Evolutionary conservation across 2,888 invertebrate genomes (phyloP).

Genomic region (Ephialtes manifestator): DNA sequence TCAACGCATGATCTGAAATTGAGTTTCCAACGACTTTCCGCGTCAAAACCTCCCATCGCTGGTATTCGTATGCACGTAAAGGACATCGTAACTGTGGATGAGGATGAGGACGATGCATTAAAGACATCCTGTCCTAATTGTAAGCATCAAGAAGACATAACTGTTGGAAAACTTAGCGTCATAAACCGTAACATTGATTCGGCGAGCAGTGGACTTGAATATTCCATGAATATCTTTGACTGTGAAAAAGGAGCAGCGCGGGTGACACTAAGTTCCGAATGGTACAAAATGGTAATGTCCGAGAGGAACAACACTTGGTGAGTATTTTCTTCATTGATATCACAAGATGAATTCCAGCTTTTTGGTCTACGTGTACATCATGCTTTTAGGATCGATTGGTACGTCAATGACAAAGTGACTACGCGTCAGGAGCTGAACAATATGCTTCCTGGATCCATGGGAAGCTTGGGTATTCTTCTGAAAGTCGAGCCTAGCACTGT

Average conservation of each 20-base stretch:
- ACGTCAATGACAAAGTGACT: slow-evolving; percentile 66
- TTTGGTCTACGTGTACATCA: neutral
- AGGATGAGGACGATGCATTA: slow-evolving; percentile 78
- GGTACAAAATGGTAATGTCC: slow-evolving; percentile 57
- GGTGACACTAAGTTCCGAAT: slow-evolving; percentile 61
- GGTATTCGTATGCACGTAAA: slow-evolving; percentile 81
- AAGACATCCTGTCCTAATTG: slow-evolving; percentile 81
- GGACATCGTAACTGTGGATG: slow-evolving; percentile 82
- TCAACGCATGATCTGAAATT: slow-evolving; percentile 80
- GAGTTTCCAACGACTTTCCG: slow-evolving; percentile 77
- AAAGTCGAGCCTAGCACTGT: slow-evolving; percentile 77
- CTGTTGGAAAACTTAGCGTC: slow-evolving; percentile 75
- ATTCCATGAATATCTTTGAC: slow-evolving; percentile 75
- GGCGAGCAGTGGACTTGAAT: slow-evolving; percentile 77
- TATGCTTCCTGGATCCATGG: slow-evolving; percentile 74
- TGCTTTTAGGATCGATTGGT: slow-evolving; percentile 64
- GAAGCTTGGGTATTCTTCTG: slow-evolving; percentile 79
- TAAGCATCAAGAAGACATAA: slow-evolving; percentile 78
- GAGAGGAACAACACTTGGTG: slow-evolving; percentile 73
- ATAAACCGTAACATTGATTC: slow-evolving; percentile 72
- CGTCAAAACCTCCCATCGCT: slow-evolving; percentile 74
- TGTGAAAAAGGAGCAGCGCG: slow-evolving; percentile 77
- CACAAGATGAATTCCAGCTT: neutral
- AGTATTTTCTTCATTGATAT: slow-evolving; percentile 12
- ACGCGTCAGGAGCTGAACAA: slow-evolving; percentile 72